A percentile compares a stretch with the other conserved stretches of the same genome.
Evolutionary conservation across 2,888 invertebrate genomes (phyloP).

Genomic region (Fissipunctia ypsillon): DNA sequence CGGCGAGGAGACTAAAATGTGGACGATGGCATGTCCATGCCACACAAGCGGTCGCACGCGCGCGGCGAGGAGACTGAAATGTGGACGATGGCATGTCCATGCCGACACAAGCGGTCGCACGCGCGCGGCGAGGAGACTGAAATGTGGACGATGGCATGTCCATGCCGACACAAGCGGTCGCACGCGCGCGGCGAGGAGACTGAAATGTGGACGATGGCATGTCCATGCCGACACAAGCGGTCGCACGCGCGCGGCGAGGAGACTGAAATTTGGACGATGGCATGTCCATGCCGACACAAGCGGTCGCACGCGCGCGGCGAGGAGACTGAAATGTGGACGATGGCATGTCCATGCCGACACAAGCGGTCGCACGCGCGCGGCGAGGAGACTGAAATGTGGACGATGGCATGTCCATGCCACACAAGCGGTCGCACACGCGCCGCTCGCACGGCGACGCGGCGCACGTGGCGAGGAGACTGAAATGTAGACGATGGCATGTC

Average conservation of each 20-base stretch:
- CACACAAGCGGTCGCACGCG: conserved; percentile 92
- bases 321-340: conserved; percentile 86
- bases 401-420: conserved; percentile 94
- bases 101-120: conserved; percentile 92
- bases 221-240: conserved; percentile 92
- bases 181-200: conserved; percentile 84
- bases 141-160: conserved; percentile 93
- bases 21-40: conserved; percentile 94
- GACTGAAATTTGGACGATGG: conserved; percentile 91
- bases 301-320: conserved; percentile 90
- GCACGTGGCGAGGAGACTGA: too few species aligned
- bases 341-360: conserved; percentile 93
- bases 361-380: conserved; percentile 91
- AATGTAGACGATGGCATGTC: conserved; percentile 93
- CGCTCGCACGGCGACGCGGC: conserved; percentile 82
- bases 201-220: conserved; percentile 92
- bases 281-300: conserved; percentile 93
- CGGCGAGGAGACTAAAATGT: conserved; percentile 52
- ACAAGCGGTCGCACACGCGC: conserved; percentile 91
- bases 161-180: conserved; percentile 92
- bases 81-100: conserved; percentile 94
- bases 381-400: conserved; percentile 76
- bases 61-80: conserved; percentile 68
- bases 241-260: conserved; percentile 88
- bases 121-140: conserved; percentile 79